phyloP scores from a whole-genome alignment of 2,113 vertebrate genomes.

The Chamaetylas fuelleborni region DNA sequence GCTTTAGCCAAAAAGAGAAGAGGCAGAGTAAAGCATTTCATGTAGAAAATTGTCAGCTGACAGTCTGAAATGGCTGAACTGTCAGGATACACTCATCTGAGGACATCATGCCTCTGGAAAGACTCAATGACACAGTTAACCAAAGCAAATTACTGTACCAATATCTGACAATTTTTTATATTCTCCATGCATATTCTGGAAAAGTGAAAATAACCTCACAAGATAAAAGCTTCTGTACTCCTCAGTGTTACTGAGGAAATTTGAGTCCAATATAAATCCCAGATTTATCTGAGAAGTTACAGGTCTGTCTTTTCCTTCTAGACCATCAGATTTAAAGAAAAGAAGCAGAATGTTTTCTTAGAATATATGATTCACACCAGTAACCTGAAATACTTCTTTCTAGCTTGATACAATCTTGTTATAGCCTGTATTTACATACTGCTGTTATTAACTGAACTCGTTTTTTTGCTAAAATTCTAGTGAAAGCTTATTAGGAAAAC shows the following conservation, averaged over 20 bases:
- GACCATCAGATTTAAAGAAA: background rate
- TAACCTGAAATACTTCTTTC: background rate
- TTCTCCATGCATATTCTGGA: background rate
- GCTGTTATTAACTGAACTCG: background rate
- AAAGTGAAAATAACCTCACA: background rate
- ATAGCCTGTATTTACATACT: background rate
- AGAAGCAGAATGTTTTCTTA: background rate
- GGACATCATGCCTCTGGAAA: background rate
- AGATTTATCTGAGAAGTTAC: background rate
- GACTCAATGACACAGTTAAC: background rate
- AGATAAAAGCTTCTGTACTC: background rate
- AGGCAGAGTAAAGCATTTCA: background rate
- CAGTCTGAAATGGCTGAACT: background rate
- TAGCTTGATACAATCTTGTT: background rate
- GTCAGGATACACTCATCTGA: background rate
- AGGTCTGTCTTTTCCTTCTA: background rate
- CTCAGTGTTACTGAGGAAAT: background rate
- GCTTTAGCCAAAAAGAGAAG: background rate
- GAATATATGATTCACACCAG: background rate
- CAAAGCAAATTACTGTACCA: background rate
- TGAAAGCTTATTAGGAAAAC: background rate
- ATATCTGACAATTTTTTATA: background rate
- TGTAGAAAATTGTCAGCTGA: background rate
- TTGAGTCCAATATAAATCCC: background rate
- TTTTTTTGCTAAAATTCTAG: background rate